These are phyloP conservation scores for Acanthosepion esculentum DNA, from an alignment of 2,888 invertebrate genomes.

Conservation along the genomic window DNA sequence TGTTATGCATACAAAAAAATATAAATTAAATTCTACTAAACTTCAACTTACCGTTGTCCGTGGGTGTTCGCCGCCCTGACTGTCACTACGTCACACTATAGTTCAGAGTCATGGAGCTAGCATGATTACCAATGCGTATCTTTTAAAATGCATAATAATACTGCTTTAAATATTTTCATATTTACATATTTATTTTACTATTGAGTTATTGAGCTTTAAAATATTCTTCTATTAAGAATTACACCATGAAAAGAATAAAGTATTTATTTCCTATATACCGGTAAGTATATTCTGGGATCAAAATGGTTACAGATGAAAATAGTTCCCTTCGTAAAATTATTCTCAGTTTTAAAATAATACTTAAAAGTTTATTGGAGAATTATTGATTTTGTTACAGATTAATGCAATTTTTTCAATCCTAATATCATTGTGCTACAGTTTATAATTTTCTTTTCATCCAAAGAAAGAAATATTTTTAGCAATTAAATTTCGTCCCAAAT, in stretches of 20 bases:
- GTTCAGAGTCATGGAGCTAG: neutral
- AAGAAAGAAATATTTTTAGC: neutral
- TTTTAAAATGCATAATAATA: neutral
- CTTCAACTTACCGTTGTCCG: neutral
- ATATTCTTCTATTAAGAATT: neutral
- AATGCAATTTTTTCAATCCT: neutral
- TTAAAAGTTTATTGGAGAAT: neutral
- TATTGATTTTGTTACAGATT: neutral
- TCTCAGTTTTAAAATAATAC: neutral
- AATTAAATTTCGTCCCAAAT: neutral
- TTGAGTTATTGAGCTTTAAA: neutral
- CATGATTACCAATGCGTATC: neutral
- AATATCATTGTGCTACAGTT: neutral
- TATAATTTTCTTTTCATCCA: neutral
- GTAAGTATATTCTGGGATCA: neutral
- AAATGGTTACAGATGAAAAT: neutral
- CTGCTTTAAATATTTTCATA: neutral
- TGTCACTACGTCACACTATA: neutral
- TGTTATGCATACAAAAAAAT: neutral
- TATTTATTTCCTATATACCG: neutral
- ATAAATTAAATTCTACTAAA: neutral
- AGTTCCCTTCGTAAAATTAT: neutral
- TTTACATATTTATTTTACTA: neutral
- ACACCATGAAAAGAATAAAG: neutral
- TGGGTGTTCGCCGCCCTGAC: constrained; percentile 8